phyloP scores from a whole-genome alignment of 2,113 vertebrate species.

The Vimba vimba region DNA sequence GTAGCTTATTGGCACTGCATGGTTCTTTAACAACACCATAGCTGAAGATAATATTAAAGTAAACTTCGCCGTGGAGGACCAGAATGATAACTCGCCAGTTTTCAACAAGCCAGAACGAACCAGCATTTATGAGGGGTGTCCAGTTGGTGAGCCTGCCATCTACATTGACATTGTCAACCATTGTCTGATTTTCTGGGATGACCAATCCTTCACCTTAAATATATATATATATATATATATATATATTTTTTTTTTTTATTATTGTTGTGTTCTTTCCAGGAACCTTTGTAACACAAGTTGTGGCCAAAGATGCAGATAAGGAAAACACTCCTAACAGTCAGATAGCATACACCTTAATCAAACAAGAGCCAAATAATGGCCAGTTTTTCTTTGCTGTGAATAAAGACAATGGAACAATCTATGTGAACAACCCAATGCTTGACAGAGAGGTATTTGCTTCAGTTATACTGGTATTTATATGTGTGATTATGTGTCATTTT shows the following conservation, averaged over 20 bases:
- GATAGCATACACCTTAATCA: slow-evolving; percentile 56
- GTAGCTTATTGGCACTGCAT: slow-evolving; percentile 56
- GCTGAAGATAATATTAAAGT: slow-evolving; percentile 57
- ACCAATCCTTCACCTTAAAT: not conserved
- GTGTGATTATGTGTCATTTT: not conserved
- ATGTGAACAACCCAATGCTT: slow-evolving; percentile 47
- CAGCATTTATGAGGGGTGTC: slow-evolving; percentile 58
- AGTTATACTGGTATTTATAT: not conserved
- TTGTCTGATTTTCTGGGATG: not conserved
- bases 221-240: no score
- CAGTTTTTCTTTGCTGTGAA: slow-evolving; percentile 55
- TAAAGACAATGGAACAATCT: slow-evolving; percentile 46
- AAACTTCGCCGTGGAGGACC: slow-evolving; percentile 55
- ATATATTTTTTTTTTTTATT: not conserved
- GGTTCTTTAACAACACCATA: slow-evolving; percentile 32
- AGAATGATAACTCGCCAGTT: slow-evolving; percentile 65
- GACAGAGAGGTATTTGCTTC: slow-evolving; percentile 61
- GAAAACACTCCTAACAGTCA: slow-evolving; percentile 24
- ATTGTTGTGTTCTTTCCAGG: slow-evolving; percentile 33
- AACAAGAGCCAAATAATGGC: slow-evolving; percentile 53
- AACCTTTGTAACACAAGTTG: slow-evolving; percentile 46
- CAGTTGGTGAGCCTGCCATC: slow-evolving; percentile 40
- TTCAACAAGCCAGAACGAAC: slow-evolving; percentile 43
- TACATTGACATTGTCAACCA: not conserved
- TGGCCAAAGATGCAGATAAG: slow-evolving; percentile 58